Percentiles rank a stretch among this genome's conserved stretches.
Conservation (phyloP, 2,113 vertebrate species). For the Dromiciops gliroides region DNA sequence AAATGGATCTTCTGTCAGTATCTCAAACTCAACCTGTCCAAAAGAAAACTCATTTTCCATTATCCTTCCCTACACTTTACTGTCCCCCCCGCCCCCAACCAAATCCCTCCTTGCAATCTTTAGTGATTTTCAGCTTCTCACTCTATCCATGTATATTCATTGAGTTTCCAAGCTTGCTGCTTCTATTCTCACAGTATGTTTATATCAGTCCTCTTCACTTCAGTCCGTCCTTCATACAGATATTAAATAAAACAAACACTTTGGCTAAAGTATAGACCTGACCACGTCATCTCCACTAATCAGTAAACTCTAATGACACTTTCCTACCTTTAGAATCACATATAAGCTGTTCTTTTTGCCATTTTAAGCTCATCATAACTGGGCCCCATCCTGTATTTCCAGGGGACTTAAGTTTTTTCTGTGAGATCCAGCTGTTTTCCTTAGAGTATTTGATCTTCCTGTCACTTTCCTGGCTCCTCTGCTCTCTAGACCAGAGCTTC, state of each 20-base stretch:
- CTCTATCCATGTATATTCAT: background rate
- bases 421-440: background rate
- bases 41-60: background rate
- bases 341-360: background rate
- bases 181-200: background rate
- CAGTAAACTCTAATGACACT: background rate
- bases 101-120: background rate
- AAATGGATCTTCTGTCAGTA: background rate
- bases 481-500: too few relatives aligned
- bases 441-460: background rate
- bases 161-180: background rate
- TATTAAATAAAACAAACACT: background rate
- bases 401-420: background rate
- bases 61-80: background rate
- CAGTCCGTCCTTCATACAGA: background rate
- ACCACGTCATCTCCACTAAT: background rate
- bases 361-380: background rate
- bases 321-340: background rate
- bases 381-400: too few relatives aligned
- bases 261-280: background rate
- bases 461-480: background rate
- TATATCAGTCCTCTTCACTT: background rate
- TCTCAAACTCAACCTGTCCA: background rate
- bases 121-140: background rate
- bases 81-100: too few relatives aligned